Evolutionary conservation across 2,797 vertebrate species (phyloP), one percentile per base, ranked within the genome.

Genomic region (Micromesistius poutassou): DNA sequence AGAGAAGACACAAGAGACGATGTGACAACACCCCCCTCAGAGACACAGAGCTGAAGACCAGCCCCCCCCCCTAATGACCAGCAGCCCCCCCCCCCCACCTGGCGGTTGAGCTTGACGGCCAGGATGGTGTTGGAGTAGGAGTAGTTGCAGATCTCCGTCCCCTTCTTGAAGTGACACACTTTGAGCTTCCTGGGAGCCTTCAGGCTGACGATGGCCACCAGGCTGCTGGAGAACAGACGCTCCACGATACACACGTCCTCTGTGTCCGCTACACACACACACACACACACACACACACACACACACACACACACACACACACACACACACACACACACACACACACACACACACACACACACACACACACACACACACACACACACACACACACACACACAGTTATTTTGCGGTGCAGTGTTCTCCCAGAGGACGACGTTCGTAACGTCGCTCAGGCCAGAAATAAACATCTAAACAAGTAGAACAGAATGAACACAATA

Each of bases 91-190:
- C 50, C 72, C 6, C n/a, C 50, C 76, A 98, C 98, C 96, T 99
- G 98, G 90, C 98, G 95, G 80, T 99, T 99, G 71, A 99, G 94
- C 79, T 97, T 99, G 77, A 99, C 98, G 10, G 98, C 97, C 92
- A 99, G 92, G 78, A 99, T 99, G 62, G 98, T 99, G 91, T 99
- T 99, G 76, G 98, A 99, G 86, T 99, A 99, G 77, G 98, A 99
- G 92, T 99, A 99, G 94, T 99, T 99, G 92, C 98, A 99, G 89
- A 99, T 99, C 92, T 99, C 98, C 0, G 98, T 99, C 85, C 98
- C 98, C 91, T 99, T 99, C 94, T 99, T 99, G 82, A 99, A 99
- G 89, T 99, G 98, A 92, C 98, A 99, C 74, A 99, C 98, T 88
- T 99, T 99, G 19, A 99, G 95, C 89, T 99, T 99, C 87, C 98